Base-by-base conservation (phyloP, 2,113 vertebrate species). In the Solea solea region DNA sequence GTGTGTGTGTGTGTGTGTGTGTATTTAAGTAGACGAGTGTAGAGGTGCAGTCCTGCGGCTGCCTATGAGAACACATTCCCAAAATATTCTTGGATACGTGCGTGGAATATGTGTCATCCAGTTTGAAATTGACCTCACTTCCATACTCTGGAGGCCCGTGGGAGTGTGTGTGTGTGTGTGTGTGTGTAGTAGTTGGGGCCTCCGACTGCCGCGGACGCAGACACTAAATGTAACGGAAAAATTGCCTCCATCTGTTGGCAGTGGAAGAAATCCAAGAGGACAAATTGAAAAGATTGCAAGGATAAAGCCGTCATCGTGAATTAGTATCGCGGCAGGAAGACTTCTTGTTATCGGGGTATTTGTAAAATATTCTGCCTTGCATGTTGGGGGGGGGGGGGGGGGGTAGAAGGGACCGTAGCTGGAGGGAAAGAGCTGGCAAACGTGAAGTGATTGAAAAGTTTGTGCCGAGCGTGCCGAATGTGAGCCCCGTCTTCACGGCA, bases 281-380 rank as follows among this genome's bases (percentile, higher is more conserved):
- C 88, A 85, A 91, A 90, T 90, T 92, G 88, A 90, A 88, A 90
- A 91, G 85, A 92, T 91, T 89, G 83, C 68, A n/a, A 71, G 88
- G 88, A 90, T 92, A 89, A 91, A 91, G 75, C 78, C 64, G 76
- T 88, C 90, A 76, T 65, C 61, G 72, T 66, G 84, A 88, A 89
- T 92, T 89, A 88, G 86, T 41, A 66, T 90, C 63, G 71, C 44
- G 27, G 80, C 65, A 69, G 82, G 78, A 81, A 52, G 80, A 82
- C 78, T 67, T 74, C 69, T 81, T 81, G 81, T 90, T 83, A 88
- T 89, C 78, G 3, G 80, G 66, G 51, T 71, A 69, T 87, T 85
- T 87, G 78, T 91, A 77, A 84, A 85, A 91, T 86, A 91, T 86
- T 82, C 78, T 83, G 71, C 69, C 72, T 72, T 76, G 76, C 76